These are phyloP conservation scores for Glareola pratincola DNA, from an alignment of 2,113 vertebrate genomes.

Conservation along the genomic window DNA sequence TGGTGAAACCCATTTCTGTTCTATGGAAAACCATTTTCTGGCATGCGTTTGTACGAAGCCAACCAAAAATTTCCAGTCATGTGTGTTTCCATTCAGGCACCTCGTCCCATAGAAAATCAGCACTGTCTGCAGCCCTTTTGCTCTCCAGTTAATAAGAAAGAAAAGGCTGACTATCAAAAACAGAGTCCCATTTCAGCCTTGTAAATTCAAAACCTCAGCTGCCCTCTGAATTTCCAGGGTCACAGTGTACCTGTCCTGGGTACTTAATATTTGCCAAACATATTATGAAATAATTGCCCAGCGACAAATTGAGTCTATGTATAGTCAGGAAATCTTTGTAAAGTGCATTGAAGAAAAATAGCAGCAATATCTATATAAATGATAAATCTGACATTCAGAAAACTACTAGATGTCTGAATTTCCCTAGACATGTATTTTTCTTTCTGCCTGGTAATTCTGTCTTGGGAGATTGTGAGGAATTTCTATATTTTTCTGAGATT, in stretches of 20 bases:
- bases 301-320: background rate
- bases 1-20: background rate
- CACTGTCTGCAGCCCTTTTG: background rate
- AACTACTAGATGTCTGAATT: background rate
- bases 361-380: background rate
- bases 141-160: background rate
- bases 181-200: background rate
- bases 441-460: background rate
- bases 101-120: background rate
- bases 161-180: background rate
- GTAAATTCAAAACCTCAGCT: background rate
- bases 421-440: background rate
- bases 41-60: background rate
- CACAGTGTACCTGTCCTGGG: background rate
- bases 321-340: background rate
- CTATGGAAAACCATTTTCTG: background rate
- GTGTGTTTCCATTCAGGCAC: background rate
- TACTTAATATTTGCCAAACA: background rate
- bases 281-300: background rate
- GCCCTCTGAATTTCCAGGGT: background rate
- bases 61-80: background rate
- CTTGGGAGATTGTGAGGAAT: background rate
- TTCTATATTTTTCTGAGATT: background rate
- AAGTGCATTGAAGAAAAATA: background rate
- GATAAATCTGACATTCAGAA: background rate